phyloP scores from a whole-genome alignment of 2,888 invertebrate species.

The Crepidodera aurea region DNA sequence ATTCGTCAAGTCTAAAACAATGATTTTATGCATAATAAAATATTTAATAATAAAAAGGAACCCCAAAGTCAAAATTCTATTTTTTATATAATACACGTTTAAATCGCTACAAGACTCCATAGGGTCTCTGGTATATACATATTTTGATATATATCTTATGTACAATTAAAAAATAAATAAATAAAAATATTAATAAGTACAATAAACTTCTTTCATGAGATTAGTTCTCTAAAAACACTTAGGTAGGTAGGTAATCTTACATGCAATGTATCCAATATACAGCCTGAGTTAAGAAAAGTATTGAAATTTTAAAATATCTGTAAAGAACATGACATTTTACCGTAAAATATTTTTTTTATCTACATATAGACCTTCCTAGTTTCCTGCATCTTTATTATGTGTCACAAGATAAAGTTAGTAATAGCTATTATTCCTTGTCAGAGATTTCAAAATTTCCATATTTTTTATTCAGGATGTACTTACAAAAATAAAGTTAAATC shows the following conservation, averaged over 20 bases:
- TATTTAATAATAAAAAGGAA: conserved; percentile 59
- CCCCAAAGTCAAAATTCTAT: conserved; percentile 58
- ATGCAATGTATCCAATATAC: conserved; percentile 9
- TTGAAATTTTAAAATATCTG: too few species aligned
- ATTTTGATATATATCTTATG: conserved; percentile 58
- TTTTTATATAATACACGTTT: conserved; percentile 51
- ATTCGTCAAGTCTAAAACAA: conserved; percentile 60
- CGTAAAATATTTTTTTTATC: too few species aligned
- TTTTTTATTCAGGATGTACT: too few species aligned
- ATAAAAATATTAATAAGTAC: conserved; percentile 50
- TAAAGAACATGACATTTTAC: too few species aligned
- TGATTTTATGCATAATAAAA: conserved; percentile 60
- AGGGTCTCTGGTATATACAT: conserved; percentile 60
- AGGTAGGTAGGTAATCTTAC: conserved; percentile 20
- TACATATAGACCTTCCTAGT: too few species aligned
- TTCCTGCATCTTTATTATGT: too few species aligned
- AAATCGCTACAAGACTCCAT: conserved; percentile 59
- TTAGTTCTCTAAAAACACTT: conserved; percentile 47
- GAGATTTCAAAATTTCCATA: too few species aligned
- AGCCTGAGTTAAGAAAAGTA: background rate
- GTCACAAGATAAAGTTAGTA: too few species aligned
- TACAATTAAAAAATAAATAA: conserved; percentile 59
- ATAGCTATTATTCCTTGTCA: too few species aligned
- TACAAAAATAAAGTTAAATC: too few species aligned
- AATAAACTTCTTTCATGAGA: conserved; percentile 51